phyloP scores from a whole-genome alignment of 2,113 vertebrate genomes.

The Eulemur rufifrons region DNA sequence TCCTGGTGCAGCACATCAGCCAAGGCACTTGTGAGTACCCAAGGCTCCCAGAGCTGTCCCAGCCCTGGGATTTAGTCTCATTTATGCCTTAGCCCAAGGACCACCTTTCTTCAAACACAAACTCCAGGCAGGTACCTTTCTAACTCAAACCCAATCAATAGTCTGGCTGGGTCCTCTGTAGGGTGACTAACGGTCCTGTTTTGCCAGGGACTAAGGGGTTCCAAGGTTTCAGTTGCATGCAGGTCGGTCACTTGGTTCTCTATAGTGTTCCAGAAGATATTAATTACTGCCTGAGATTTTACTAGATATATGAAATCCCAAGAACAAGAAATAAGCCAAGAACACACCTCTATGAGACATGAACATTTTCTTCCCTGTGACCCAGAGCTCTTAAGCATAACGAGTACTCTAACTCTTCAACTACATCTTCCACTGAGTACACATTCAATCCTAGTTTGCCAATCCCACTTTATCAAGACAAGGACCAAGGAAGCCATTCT shows the following conservation, averaged over 20 bases:
- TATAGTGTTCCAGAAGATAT: not conserved
- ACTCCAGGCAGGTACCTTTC: not conserved
- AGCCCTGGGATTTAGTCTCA: not conserved
- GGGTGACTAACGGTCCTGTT: not conserved
- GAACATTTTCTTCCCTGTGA: rapidly evolving
- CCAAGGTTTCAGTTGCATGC: not conserved
- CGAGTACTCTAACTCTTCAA: not conserved
- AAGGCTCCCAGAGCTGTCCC: not conserved
- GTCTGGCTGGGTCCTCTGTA: not conserved
- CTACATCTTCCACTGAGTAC: not conserved
- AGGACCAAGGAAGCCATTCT: not conserved
- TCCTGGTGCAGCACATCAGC: not conserved
- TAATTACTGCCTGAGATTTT: not conserved
- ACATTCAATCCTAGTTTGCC: not conserved
- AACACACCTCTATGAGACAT: rapidly evolving
- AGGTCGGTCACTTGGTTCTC: not conserved
- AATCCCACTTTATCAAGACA: not conserved
- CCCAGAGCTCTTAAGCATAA: not conserved
- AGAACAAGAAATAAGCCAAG: not conserved
- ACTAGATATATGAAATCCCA: not conserved
- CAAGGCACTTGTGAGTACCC: too few relatives aligned
- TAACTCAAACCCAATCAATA: not conserved
- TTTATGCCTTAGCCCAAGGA: too few relatives aligned
- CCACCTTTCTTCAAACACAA: not conserved
- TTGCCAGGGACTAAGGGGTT: not conserved